Base-by-base conservation (phyloP, 2,888 invertebrate genomes). In the Xylota sylvarum region DNA sequence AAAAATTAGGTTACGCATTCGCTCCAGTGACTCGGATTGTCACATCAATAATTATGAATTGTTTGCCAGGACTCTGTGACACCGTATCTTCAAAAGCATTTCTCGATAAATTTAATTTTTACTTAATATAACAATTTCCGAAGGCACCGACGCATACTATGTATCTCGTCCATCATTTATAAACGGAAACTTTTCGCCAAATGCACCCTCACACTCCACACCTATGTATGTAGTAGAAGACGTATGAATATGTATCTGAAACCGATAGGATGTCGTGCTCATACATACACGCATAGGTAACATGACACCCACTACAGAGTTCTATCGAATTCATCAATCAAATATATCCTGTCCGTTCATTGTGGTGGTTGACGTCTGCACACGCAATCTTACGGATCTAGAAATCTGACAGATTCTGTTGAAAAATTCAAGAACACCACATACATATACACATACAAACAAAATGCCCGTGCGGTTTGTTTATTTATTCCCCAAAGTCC, bases 281-380 rank as follows among this genome's bases (percentile, higher is more conserved):
- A 30, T 12, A 23, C 19, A 17, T 12, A 23, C 35, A 58, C 27
- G 37, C 37, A 58, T 37, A 30, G 17, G 46, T 48, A 70, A 70
- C 30, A n/a, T 14, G 56, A 67, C 58, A 80, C 74, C 19, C 52
- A 69, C 14, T 62, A 35, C 32, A 55, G 14, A n/a, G 12, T 60
- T 40, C 27, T 23, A 60, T 64, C 46, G 10, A 65, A 78, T 64
- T 72, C 77, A 83, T 78, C 77, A 83, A 83, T 83, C 82, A 83
- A 65, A 40, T 43, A 56, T 17, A 52, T 40, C 62, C 50, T 67
- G 48, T 35, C 40, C 5, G 7, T n/a, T 7, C 14, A 0, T 17
- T 30, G 48, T 56, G 48, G 9, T 23, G 62, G 27, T 50, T 50
- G 35, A 23, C 9, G 48, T 35, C 23, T 30, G 72, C 72, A 58